Conservation (phyloP, 2,888 invertebrate genomes). For the Tetranychus truncatus region DNA sequence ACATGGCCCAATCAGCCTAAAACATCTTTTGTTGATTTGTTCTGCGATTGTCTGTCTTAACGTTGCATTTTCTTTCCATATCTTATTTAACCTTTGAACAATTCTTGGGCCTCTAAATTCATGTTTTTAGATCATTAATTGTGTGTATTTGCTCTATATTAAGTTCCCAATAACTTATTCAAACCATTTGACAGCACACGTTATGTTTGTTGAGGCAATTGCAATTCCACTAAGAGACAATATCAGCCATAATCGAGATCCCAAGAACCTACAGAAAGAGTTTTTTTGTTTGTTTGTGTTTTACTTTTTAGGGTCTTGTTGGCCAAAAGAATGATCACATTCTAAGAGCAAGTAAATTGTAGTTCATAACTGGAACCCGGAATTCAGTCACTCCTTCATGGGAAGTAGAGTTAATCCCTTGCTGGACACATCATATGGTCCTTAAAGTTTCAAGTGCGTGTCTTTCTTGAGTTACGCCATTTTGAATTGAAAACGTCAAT, state of each 20-base stretch:
- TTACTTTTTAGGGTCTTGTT: neutral
- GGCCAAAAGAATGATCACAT: neutral
- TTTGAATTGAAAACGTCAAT: slow-evolving; percentile 4
- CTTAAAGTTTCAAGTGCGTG: neutral
- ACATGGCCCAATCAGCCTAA: no score
- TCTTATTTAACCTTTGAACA: no score
- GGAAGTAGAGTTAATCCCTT: neutral
- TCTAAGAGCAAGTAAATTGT: neutral
- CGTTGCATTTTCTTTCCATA: no score
- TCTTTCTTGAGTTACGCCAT: slow-evolving; percentile 5
- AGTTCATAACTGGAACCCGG: slow-evolving; percentile 1
- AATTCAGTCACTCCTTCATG: neutral
- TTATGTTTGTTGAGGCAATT: no score
- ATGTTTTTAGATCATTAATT: no score
- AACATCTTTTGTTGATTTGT: no score
- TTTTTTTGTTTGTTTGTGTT: neutral
- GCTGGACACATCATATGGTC: neutral
- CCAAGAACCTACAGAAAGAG: neutral
- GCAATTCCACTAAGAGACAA: neutral
- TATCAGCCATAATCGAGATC: neutral
- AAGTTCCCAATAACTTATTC: no score
- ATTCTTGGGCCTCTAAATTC: no score
- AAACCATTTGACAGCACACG: no score
- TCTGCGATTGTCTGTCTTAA: no score
- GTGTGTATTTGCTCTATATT: no score